phyloP scores from a whole-genome alignment of 92 coral and sea anemone genomes.

The Diadumene lineata region DNA sequence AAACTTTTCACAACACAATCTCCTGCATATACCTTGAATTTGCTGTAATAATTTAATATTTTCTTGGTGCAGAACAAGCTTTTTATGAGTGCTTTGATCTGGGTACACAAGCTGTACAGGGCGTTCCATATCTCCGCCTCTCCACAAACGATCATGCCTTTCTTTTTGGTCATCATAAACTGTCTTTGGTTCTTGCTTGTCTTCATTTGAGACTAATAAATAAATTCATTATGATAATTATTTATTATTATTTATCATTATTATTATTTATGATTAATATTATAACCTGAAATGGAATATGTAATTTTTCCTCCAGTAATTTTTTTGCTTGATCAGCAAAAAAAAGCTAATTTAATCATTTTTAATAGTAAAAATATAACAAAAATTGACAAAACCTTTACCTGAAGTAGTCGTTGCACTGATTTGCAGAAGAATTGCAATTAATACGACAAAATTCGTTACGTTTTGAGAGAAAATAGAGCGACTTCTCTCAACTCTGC shows the following conservation, averaged over 20 bases:
- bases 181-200: neutral
- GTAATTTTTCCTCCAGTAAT: too few relatives aligned
- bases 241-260: too few relatives aligned
- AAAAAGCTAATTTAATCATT: too few relatives aligned
- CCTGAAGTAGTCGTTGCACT: neutral
- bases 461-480: neutral
- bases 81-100: conserved; percentile 50
- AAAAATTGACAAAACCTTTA: neutral
- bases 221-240: too few relatives aligned
- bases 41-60: conserved; percentile 51
- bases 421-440: neutral
- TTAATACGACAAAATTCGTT: neutral
- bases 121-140: conserved; percentile 31
- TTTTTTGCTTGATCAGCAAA: too few relatives aligned
- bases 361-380: too few relatives aligned
- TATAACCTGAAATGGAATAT: too few relatives aligned
- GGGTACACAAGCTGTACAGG: conserved; percentile 66
- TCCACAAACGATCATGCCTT: neutral
- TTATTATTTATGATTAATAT: too few relatives aligned
- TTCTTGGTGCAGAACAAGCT: conserved; percentile 52
- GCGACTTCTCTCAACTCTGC: too few relatives aligned
- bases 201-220: too few relatives aligned
- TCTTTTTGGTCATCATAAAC: neutral
- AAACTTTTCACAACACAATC: too few relatives aligned
- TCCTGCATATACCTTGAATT: conserved; percentile 42